Evolutionary conservation across 2,888 invertebrate genomes (phyloP), one percentile per base, ranked within the genome.

Genomic region (Rugalucina vietnamica): DNA sequence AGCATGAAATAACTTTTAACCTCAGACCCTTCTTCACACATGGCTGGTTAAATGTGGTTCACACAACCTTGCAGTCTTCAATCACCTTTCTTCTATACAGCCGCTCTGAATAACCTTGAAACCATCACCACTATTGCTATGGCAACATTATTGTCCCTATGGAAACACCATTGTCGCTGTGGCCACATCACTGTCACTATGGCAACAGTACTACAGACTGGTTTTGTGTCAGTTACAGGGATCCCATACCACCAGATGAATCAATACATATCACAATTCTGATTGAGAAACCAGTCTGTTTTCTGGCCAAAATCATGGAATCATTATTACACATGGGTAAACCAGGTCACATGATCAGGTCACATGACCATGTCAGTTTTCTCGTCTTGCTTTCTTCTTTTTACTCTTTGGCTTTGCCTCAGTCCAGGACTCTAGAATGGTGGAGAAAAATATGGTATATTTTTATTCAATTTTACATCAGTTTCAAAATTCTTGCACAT

Each of bases 331-430:
- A 43, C 43, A 12, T 43, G 43, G 43, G 43, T 43, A 12, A 12
- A 43, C 8, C n/a, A 43, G 18, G 18, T 43, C 43, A 32, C 32
- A 29, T 1, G 65, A 29, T 29, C 21, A n/a, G 24, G 21, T 43
- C n/a, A 27, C 2, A 32, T 3, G 29, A 12, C 24, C 0, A 24
- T 60, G 57, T 87, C 88, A 93, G 84, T 93, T 92, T 70, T 92
- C 93, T 83, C 92, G 75, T 79, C 93, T 88, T 12, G 92, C 89
- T 85, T 90, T 92, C 86, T 93, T 93, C 90, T 93, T 93, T 83
- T 92, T 92, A 84, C 88, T 91, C 82, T 93, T 92, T 72, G 92
- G 91, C 82, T 91, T 90, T 36, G 92, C 92, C 85, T 93, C 92
- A 43, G 85, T 88, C 93, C 93, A 93, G 10, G 90, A 89, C 37